Percentiles rank a stretch among this genome's conserved stretches.
phyloP scores from a whole-genome alignment of 37 sponge, comb jelly and placozoan genomes.

The Dysidea cf. avara region DNA sequence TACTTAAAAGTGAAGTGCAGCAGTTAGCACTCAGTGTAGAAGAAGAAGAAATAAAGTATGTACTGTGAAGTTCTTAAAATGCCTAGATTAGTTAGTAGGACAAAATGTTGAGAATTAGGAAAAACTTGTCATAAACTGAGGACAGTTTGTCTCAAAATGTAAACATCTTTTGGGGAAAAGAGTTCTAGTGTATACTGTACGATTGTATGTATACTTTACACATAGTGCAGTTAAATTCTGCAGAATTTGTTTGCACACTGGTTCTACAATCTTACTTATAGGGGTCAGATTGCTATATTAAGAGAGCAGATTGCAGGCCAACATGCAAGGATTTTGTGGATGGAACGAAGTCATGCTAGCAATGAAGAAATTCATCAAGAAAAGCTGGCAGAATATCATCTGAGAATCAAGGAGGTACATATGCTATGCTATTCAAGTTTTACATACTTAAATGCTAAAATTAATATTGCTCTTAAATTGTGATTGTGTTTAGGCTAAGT shows the following conservation, averaged over 20 bases:
- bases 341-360: slow-evolving; percentile 8
- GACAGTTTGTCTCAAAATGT: not conserved
- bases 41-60: slow-evolving; percentile 52
- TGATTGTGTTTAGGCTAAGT: slow-evolving; percentile 1
- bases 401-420: slow-evolving; percentile 65
- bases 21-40: slow-evolving; percentile 32
- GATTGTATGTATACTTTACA: too few relatives aligned
- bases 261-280: too few relatives aligned
- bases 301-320: slow-evolving; percentile 70
- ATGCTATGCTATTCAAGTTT: not conserved
- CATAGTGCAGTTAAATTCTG: too few relatives aligned
- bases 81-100: not conserved
- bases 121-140: not conserved
- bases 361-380: slow-evolving; percentile 48
- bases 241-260: too few relatives aligned
- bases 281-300: slow-evolving; percentile 32
- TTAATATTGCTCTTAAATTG: not conserved
- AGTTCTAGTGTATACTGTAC: too few relatives aligned
- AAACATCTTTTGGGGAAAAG: not conserved
- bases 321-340: slow-evolving; percentile 41
- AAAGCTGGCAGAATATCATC: slow-evolving; percentile 77
- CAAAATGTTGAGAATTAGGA: not conserved
- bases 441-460: not conserved
- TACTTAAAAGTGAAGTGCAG: slow-evolving; percentile 24
- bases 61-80: not conserved